A percentile compares a stretch with the other conserved stretches of the same genome.
Conservation (phyloP, 1,140 invertebrate genomes). For the Drosophila grimshawi region DNA sequence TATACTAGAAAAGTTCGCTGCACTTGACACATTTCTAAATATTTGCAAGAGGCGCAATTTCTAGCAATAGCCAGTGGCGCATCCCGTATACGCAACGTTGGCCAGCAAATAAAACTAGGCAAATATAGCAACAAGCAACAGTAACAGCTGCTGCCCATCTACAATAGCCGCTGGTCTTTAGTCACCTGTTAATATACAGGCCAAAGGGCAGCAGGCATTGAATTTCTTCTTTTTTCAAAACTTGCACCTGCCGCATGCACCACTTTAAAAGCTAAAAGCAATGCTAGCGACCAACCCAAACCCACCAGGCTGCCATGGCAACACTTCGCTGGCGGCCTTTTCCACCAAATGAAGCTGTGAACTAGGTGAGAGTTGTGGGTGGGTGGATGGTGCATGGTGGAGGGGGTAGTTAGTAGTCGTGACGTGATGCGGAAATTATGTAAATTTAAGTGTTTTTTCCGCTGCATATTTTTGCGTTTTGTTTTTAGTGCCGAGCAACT, state of each 20-base stretch:
- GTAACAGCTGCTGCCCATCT: constrained; percentile 33
- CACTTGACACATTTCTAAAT: constrained; percentile 70
- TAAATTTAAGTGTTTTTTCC: constrained; percentile 77
- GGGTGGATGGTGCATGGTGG: background rate
- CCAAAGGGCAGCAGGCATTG: constrained; percentile 43
- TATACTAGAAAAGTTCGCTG: constrained; percentile 30
- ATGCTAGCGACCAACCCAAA: constrained; percentile 11
- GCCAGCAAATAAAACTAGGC: constrained; percentile 33
- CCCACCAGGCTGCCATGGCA: constrained; percentile 16
- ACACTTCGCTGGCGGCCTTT: constrained; percentile 33
- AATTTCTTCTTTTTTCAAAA: constrained; percentile 17
- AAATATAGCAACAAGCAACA: constrained; percentile 44
- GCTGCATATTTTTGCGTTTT: constrained; percentile 58
- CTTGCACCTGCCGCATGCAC: constrained; percentile 36
- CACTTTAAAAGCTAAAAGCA: constrained; percentile 52
- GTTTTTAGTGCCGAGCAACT: constrained; percentile 51
- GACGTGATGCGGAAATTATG: constrained; percentile 75
- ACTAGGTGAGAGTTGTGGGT: background rate
- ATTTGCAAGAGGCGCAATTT: constrained; percentile 36
- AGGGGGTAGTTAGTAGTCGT: constrained; percentile 2
- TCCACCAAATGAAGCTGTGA: constrained; percentile 7
- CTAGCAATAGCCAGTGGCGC: constrained; percentile 20
- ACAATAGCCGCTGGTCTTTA: constrained; percentile 48
- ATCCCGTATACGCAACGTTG: constrained; percentile 32
- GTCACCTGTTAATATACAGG: constrained; percentile 54